These are phyloP conservation scores for Drosophila greeni DNA, from an alignment of 2,888 invertebrate genomes.

Conservation along the genomic window DNA sequence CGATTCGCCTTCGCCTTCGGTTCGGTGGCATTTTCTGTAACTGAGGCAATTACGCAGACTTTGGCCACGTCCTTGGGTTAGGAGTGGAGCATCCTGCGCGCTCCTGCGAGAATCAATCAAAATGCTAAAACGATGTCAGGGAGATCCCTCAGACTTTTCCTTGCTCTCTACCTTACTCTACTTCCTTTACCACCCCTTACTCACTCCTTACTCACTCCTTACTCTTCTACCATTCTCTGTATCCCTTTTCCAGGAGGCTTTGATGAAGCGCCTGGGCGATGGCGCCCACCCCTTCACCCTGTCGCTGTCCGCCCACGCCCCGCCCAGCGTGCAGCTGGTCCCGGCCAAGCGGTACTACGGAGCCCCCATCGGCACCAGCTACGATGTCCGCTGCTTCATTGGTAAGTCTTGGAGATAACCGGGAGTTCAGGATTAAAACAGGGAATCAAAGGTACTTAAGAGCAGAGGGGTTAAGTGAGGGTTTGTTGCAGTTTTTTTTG, in stretches of 20 bases:
- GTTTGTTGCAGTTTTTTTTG: too few relatives aligned
- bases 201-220: too few relatives aligned
- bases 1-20: neutral
- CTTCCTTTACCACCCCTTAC: too few relatives aligned
- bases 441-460: neutral
- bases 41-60: conserved; percentile 21
- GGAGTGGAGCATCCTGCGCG: neutral
- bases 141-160: too few relatives aligned
- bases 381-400: conserved; percentile 91
- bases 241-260: conserved; percentile 83
- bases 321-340: conserved; percentile 93
- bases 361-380: conserved; percentile 94
- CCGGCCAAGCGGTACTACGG: conserved; percentile 95
- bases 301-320: conserved; percentile 89
- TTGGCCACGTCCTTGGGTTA: neutral
- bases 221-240: too few relatives aligned
- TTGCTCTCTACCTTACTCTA: neutral
- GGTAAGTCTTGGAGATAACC: conserved; percentile 81
- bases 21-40: conserved; percentile 6
- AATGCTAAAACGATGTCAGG: conserved; percentile 31
- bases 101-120: conserved; percentile 39
- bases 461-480: neutral
- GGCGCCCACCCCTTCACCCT: conserved; percentile 90
- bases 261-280: conserved; percentile 87
- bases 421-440: too few relatives aligned